Conservation (phyloP, 2,888 invertebrate species). For the Ichneumoninae sp. region DNA sequence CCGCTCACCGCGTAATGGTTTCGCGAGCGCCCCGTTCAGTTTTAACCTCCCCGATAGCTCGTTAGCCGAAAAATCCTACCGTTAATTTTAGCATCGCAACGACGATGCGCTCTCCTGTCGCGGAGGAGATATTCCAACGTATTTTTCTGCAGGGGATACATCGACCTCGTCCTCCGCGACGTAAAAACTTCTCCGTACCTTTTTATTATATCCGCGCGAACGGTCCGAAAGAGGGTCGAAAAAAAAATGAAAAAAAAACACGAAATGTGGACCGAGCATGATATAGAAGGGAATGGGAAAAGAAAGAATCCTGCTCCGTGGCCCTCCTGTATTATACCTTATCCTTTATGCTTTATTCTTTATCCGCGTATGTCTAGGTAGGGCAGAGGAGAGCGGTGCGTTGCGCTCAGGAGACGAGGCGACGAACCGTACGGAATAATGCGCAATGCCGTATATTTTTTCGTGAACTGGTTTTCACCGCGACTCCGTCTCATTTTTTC, state of each 20-base stretch:
- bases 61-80: not conserved
- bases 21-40: not conserved
- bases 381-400: constrained; percentile 39
- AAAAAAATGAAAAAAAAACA: constrained; percentile 23
- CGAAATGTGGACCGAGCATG: constrained; percentile 19
- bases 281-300: constrained; percentile 11
- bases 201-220: constrained; percentile 61
- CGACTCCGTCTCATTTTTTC: constrained; percentile 75
- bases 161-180: constrained; percentile 63
- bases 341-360: constrained; percentile 78
- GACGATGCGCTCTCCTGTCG: not conserved
- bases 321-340: constrained; percentile 76
- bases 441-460: constrained; percentile 70
- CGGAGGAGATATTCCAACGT: constrained; percentile 42
- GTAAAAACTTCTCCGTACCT: constrained; percentile 63
- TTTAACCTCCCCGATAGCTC: not conserved
- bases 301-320: constrained; percentile 69
- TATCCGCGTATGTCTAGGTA: constrained; percentile 73
- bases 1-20: not conserved
- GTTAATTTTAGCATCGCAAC: not conserved
- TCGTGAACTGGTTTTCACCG: constrained; percentile 78
- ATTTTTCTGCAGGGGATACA: constrained; percentile 64
- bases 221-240: constrained; percentile 52
- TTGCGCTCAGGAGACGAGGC: constrained; percentile 50
- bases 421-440: constrained; percentile 77